A percentile compares a stretch with the other conserved stretches of the same genome.
Evolutionary conservation across 2,797 vertebrate species (phyloP).

Genomic region (Pelochelys cantorii): DNA sequence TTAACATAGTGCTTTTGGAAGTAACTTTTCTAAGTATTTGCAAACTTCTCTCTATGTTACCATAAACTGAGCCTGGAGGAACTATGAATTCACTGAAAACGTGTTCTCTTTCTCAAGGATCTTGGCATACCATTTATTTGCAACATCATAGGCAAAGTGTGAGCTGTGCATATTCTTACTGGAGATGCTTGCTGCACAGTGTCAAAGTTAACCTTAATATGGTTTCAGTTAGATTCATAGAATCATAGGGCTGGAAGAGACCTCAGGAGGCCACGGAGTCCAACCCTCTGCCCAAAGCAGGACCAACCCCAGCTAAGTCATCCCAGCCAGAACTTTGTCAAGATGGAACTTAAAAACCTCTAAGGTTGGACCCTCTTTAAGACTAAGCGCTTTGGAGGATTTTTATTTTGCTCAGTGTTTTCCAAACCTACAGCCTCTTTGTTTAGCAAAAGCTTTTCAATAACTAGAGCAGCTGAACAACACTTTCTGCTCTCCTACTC

Average conservation of each 20-base stretch:
- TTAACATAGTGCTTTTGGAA: background rate
- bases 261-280: too few species aligned
- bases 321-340: too few species aligned
- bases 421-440: background rate
- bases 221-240: background rate
- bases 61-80: background rate
- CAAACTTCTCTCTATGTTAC: background rate
- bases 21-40: background rate
- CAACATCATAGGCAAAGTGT: background rate
- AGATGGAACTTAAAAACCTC: too few species aligned
- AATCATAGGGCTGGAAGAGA: too few species aligned
- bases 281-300: too few species aligned
- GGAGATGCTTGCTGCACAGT: accelerated
- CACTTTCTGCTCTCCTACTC: background rate
- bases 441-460: constrained; percentile 15
- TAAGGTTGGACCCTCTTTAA: background rate
- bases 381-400: background rate
- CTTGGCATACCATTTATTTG: background rate
- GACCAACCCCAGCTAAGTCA: too few species aligned
- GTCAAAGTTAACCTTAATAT: background rate
- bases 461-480: background rate
- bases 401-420: background rate
- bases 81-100: background rate
- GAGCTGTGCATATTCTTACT: background rate
- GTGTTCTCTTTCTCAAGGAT: background rate